Evolutionary conservation across 1,140 invertebrate species (phyloP).

Genomic region (Drosophila nikananu): DNA sequence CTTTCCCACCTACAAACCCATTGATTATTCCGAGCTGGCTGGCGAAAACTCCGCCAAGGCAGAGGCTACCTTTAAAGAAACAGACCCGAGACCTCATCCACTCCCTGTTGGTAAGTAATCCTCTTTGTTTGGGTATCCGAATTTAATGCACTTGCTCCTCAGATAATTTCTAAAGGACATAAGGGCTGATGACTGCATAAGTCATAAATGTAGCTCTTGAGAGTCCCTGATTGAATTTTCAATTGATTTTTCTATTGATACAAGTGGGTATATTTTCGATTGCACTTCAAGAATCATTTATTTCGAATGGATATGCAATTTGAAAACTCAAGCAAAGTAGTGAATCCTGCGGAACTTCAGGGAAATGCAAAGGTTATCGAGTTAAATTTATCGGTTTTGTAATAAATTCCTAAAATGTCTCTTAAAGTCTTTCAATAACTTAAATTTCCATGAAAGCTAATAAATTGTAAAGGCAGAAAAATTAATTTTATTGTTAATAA

Average conservation of each 20-base stretch:
- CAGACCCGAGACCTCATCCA: background rate
- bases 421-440: background rate
- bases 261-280: background rate
- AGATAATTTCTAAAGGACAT: background rate
- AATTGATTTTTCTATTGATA: conserved; percentile 14
- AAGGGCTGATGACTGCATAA: background rate
- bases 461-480: background rate
- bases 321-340: background rate
- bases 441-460: background rate
- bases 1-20: background rate
- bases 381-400: background rate
- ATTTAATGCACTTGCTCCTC: background rate
- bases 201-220: conserved; percentile 17
- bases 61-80: background rate
- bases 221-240: conserved; percentile 3
- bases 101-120: background rate
- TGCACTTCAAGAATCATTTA: conserved; percentile 17
- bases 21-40: background rate
- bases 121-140: background rate
- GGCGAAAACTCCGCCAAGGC: background rate
- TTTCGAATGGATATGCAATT: conserved; percentile 3
- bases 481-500: background rate
- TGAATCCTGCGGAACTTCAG: background rate
- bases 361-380: background rate
- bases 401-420: background rate